Percentiles rank a stretch among this genome's conserved stretches.
phyloP scores from a whole-genome alignment of 2,113 vertebrate species.

The Hipposideros armiger region DNA sequence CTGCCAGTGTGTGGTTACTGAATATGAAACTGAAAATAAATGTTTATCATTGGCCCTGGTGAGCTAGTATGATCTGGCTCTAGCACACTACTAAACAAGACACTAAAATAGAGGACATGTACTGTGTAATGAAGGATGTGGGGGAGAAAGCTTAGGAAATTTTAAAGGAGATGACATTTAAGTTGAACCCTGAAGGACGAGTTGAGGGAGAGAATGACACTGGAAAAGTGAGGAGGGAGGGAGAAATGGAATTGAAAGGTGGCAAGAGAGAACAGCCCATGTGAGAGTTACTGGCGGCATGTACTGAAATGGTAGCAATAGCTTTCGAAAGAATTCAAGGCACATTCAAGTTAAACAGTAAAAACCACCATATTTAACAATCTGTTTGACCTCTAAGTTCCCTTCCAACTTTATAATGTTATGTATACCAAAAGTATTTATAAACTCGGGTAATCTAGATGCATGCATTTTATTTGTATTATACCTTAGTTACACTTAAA shows the following conservation, averaged over 20 bases:
- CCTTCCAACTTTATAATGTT: background rate
- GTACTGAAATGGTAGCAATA: background rate
- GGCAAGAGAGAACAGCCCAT: background rate
- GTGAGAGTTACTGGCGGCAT: background rate
- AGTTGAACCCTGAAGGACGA: background rate
- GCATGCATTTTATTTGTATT: background rate
- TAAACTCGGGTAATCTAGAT: background rate
- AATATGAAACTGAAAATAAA: conserved; percentile 4
- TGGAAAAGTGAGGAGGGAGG: background rate
- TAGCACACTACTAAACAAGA: background rate
- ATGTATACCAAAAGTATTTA: background rate
- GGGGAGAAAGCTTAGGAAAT: background rate
- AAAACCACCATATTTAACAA: background rate
- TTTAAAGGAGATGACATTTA: background rate
- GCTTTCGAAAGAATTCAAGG: background rate
- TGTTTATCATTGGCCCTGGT: background rate
- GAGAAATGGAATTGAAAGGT: background rate
- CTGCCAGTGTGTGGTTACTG: background rate
- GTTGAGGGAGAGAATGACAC: background rate
- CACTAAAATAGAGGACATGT: background rate
- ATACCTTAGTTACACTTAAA: background rate
- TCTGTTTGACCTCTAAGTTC: background rate
- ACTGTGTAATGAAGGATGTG: background rate
- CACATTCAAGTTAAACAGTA: background rate
- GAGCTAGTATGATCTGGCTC: background rate